A percentile compares a stretch with the other conserved stretches of the same genome.
These are phyloP conservation scores for Pagrus major DNA, from an alignment of 2,113 vertebrate species.

Conservation along the genomic window DNA sequence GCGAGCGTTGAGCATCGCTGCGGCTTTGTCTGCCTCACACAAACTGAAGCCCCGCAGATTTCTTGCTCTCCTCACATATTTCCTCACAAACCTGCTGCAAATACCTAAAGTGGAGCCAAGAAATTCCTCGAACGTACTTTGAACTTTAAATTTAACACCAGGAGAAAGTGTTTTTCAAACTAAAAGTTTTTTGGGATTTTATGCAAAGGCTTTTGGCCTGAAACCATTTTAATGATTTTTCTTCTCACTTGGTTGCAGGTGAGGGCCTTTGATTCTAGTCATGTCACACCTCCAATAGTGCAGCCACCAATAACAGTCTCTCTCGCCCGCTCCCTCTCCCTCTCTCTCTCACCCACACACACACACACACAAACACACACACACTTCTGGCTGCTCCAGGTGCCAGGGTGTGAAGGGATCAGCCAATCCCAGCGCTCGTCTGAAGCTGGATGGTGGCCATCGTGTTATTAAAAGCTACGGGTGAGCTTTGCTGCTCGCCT, in stretches of 20 bases:
- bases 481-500: conserved; percentile 84
- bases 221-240: conserved; percentile 92
- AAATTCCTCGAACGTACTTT: conserved; percentile 55
- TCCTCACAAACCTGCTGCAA: conserved; percentile 52
- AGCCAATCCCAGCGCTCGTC: conserved; percentile 89
- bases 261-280: conserved; percentile 88
- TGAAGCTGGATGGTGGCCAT: conserved; percentile 93
- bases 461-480: conserved; percentile 94
- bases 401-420: conserved; percentile 89
- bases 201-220: conserved; percentile 89
- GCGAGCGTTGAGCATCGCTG: conserved; percentile 27
- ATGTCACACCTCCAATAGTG: conserved; percentile 86
- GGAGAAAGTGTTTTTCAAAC: conserved; percentile 44
- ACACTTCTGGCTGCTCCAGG: conserved; percentile 88
- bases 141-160: conserved; percentile 58
- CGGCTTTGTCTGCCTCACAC: conserved; percentile 37
- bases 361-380: conserved; percentile 38
- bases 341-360: conserved; percentile 20
- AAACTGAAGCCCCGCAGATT: conserved; percentile 24
- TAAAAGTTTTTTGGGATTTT: conserved; percentile 77
- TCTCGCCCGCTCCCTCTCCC: conserved; percentile 43
- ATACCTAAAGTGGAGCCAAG: conserved; percentile 55
- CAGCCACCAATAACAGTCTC: conserved; percentile 74
- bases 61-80: conserved; percentile 41
- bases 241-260: conserved; percentile 89